Evolutionary conservation across 1,140 invertebrate species (phyloP).

Genomic region (Megalopta genalis): DNA sequence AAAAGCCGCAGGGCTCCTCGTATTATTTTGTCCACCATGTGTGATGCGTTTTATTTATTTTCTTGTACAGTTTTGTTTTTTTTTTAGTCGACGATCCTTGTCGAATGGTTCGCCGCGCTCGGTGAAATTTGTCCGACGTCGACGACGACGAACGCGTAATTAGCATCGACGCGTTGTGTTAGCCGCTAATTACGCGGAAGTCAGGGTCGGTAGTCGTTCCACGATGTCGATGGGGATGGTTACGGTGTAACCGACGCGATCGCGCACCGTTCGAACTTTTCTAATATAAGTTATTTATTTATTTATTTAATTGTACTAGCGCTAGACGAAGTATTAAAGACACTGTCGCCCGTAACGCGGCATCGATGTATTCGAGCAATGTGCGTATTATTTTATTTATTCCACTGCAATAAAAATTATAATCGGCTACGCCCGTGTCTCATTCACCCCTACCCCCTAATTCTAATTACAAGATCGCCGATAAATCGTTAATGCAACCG

Average conservation of each 20-base stretch:
- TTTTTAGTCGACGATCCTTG: neutral
- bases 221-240: neutral
- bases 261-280: neutral
- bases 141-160: neutral
- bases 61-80: neutral
- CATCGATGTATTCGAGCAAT: neutral
- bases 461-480: neutral
- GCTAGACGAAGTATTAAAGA: constrained; percentile 34
- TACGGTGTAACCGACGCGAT: neutral
- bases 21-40: neutral
- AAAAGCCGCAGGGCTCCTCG: neutral
- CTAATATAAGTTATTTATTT: constrained; percentile 45
- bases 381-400: constrained; percentile 26
- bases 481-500: too few relatives aligned
- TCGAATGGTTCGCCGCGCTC: constrained; percentile 4
- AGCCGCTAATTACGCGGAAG: neutral
- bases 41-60: constrained; percentile 12
- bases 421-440: constrained; percentile 10
- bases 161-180: neutral
- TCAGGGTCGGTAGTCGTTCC: neutral
- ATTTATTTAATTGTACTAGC: constrained; percentile 37
- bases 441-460: too few relatives aligned
- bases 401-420: constrained; percentile 33
- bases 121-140: neutral
- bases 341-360: neutral